Conservation (phyloP, 1,140 invertebrate genomes). For the Pristionchus pacificus region DNA sequence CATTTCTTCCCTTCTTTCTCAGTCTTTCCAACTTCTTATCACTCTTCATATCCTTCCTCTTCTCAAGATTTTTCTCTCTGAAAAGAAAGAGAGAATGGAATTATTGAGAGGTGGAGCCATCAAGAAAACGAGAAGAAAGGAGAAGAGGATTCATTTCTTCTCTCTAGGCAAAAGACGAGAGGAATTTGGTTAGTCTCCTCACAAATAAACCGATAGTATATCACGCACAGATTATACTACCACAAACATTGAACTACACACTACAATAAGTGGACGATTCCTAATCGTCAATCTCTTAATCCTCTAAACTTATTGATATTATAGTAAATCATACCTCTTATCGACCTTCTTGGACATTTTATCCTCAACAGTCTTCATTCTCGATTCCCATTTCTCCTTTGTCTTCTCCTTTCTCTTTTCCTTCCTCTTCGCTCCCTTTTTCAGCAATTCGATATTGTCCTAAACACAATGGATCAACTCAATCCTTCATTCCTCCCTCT, state of each 20-base stretch:
- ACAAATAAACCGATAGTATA: too few species aligned
- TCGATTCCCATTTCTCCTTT: slow-evolving; percentile 19
- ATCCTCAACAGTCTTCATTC: slow-evolving; percentile 4
- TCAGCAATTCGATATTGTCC: slow-evolving; percentile 24
- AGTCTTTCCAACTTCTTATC: not conserved
- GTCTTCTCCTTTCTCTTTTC: slow-evolving; percentile 24
- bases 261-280: too few species aligned
- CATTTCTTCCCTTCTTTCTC: not conserved
- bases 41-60: not conserved
- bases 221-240: too few species aligned
- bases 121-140: too few species aligned
- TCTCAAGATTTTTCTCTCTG: not conserved
- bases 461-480: slow-evolving; percentile 3
- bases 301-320: not conserved
- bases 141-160: too few species aligned
- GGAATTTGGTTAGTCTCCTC: too few species aligned
- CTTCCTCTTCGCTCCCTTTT: slow-evolving; percentile 22
- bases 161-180: too few species aligned
- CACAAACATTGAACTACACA: too few species aligned
- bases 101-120: too few species aligned
- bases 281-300: too few species aligned
- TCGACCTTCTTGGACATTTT: slow-evolving; percentile 7
- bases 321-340: not conserved
- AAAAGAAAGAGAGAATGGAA: too few species aligned
- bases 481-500: not conserved